These are phyloP conservation scores for Apodemia duryi DNA, from an alignment of 2,888 invertebrate species.

Conservation along the genomic window DNA sequence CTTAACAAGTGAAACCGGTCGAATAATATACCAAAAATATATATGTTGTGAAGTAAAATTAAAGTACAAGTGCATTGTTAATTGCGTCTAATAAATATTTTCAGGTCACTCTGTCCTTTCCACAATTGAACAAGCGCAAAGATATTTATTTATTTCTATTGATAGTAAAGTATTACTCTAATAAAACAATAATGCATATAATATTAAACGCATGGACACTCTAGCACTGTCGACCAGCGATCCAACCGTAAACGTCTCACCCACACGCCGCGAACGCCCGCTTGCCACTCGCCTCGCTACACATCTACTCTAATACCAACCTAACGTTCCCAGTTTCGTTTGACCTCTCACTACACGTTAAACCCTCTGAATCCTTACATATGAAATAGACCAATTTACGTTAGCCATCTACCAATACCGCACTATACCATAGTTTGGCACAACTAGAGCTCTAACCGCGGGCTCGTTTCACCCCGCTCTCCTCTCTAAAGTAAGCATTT, in stretches of 20 bases:
- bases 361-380: slow-evolving; percentile 29
- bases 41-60: too few relatives aligned
- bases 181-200: not conserved
- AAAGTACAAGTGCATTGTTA: too few relatives aligned
- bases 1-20: too few relatives aligned
- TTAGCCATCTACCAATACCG: slow-evolving; percentile 60
- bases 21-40: too few relatives aligned
- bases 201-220: slow-evolving; percentile 40
- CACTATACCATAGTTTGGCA: slow-evolving; percentile 71
- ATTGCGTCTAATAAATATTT: too few relatives aligned
- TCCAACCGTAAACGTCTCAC: slow-evolving; percentile 78
- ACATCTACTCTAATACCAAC: slow-evolving; percentile 65
- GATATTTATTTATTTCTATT: not conserved
- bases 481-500: slow-evolving; percentile 39
- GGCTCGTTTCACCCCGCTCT: slow-evolving; percentile 50
- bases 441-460: slow-evolving; percentile 69
- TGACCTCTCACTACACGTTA: slow-evolving; percentile 42
- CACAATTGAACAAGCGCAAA: not conserved
- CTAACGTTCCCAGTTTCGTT: slow-evolving; percentile 38
- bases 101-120: too few relatives aligned
- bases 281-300: slow-evolving; percentile 64
- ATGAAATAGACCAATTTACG: slow-evolving; percentile 41
- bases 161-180: not conserved
- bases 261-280: slow-evolving; percentile 72
- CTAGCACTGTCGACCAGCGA: slow-evolving; percentile 68